Conservation (phyloP, 1,140 invertebrate genomes). For the Drosophila ogumai region DNA sequence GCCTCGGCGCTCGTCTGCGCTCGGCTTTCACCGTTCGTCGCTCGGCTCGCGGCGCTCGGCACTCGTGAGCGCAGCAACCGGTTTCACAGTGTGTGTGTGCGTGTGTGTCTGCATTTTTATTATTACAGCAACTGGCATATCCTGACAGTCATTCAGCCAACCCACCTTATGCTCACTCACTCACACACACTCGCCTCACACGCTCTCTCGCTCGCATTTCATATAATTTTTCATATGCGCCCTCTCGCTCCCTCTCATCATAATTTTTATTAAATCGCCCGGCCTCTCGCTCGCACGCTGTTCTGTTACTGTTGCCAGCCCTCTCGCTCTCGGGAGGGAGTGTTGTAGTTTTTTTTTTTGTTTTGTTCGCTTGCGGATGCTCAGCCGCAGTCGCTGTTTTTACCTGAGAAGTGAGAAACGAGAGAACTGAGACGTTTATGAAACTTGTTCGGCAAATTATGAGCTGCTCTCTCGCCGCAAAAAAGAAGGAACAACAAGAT, state of each 20-base stretch:
- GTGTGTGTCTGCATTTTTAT: slow-evolving; percentile 56
- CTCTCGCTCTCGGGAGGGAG: slow-evolving; percentile 46
- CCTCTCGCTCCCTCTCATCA: slow-evolving; percentile 77
- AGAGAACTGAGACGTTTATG: slow-evolving; percentile 68
- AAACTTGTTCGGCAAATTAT: slow-evolving; percentile 83
- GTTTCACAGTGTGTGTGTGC: slow-evolving; percentile 33
- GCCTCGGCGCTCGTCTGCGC: slow-evolving; percentile 13
- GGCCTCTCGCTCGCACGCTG: slow-evolving; percentile 49
- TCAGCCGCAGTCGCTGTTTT: slow-evolving; percentile 51
- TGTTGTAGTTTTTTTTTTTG: slow-evolving; percentile 8
- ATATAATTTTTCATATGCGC: slow-evolving; percentile 79
- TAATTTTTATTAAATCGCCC: slow-evolving; percentile 81
- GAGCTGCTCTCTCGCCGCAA: slow-evolving; percentile 49
- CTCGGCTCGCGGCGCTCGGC: slow-evolving; percentile 13
- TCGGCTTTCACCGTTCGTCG: slow-evolving; percentile 37
- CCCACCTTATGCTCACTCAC: slow-evolving; percentile 69
- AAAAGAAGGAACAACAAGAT: slow-evolving; percentile 11
- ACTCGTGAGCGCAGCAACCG: slow-evolving; percentile 47
- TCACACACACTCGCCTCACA: slow-evolving; percentile 29
- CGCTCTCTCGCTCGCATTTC: slow-evolving; percentile 72
- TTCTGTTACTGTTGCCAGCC: slow-evolving; percentile 79
- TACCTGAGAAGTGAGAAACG: slow-evolving; percentile 62
- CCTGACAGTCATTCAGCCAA: slow-evolving; percentile 77
- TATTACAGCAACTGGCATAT: slow-evolving; percentile 71
- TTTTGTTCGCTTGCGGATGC: slow-evolving; percentile 43